Percentiles rank a stretch among this genome's conserved stretches.
Conservation (phyloP, 2,797 vertebrate species). For the Amblyopsis hoosieri region DNA sequence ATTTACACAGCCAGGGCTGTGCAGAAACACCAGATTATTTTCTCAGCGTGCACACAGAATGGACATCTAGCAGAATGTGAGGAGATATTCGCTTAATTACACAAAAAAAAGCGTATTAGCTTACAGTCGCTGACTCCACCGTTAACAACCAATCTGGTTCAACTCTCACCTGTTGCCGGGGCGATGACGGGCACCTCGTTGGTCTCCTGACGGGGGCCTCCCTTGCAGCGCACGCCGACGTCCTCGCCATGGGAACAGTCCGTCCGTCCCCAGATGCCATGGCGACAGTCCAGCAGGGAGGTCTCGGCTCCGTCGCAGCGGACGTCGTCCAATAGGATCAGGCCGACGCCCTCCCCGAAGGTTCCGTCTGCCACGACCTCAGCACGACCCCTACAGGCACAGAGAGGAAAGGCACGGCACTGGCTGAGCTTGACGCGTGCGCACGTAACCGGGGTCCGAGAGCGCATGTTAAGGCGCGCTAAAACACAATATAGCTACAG, state of each 20-base stretch:
- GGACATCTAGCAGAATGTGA: no score
- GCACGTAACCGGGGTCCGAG: no score
- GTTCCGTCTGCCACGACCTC: slow-evolving; percentile 70
- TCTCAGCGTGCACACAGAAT: no score
- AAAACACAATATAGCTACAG: no score
- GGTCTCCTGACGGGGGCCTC: slow-evolving; percentile 65
- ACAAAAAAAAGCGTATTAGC: no score
- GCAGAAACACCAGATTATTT: no score
- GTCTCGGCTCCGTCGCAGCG: slow-evolving; percentile 87
- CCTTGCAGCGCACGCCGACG: slow-evolving; percentile 85
- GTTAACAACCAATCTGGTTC: not conserved
- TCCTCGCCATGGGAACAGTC: slow-evolving; percentile 94
- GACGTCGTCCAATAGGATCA: slow-evolving; percentile 90
- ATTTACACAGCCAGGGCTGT: no score
- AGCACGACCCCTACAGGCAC: slow-evolving; percentile 69
- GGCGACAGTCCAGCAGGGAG: slow-evolving; percentile 87
- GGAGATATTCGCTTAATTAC: no score
- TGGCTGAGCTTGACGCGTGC: not conserved
- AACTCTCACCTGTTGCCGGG: slow-evolving; percentile 59
- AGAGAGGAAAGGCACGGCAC: not conserved
- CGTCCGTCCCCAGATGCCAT: slow-evolving; percentile 88
- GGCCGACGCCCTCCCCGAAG: slow-evolving; percentile 84
- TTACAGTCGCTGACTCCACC: not conserved
- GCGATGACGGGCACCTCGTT: slow-evolving; percentile 76
- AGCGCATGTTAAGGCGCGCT: no score